phyloP scores from a whole-genome alignment of 2,888 invertebrate species.

The Latheticus oryzae region DNA sequence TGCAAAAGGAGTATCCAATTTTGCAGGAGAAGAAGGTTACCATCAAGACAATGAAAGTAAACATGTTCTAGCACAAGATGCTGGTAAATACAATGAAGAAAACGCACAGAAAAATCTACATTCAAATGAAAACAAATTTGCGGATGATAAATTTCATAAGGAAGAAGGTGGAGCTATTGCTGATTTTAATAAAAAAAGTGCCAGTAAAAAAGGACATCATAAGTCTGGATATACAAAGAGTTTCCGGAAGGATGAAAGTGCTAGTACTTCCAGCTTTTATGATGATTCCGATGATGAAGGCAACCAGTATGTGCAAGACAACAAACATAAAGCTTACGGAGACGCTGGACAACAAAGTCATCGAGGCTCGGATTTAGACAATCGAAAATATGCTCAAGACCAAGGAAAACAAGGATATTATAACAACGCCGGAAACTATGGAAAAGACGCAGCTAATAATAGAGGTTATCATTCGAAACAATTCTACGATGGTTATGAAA shows the following conservation, averaged over 20 bases:
- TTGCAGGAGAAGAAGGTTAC: constrained; percentile 59
- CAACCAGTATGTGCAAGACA: constrained; percentile 60
- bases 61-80: constrained; percentile 54
- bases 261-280: constrained; percentile 76
- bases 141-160: constrained; percentile 57
- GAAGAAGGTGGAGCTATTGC: constrained; percentile 54
- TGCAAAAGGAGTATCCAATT: constrained; percentile 55
- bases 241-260: constrained; percentile 78
- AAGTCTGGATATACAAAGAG: constrained; percentile 77
- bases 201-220: constrained; percentile 76
- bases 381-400: constrained; percentile 53
- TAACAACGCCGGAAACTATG: constrained; percentile 57
- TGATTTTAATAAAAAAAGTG: constrained; percentile 59
- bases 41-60: constrained; percentile 58
- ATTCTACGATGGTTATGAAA: constrained; percentile 56
- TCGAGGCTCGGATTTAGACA: constrained; percentile 55
- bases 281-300: constrained; percentile 71
- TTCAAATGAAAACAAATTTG: constrained; percentile 55
- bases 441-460: constrained; percentile 55
- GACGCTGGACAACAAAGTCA: constrained; percentile 52
- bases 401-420: constrained; percentile 57
- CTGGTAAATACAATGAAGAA: constrained; percentile 57
- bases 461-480: constrained; percentile 57
- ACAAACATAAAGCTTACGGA: constrained; percentile 52
- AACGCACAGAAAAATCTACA: constrained; percentile 56